phyloP scores from a whole-genome alignment of 2,888 invertebrate species.

The Eupelmus urozonus region DNA sequence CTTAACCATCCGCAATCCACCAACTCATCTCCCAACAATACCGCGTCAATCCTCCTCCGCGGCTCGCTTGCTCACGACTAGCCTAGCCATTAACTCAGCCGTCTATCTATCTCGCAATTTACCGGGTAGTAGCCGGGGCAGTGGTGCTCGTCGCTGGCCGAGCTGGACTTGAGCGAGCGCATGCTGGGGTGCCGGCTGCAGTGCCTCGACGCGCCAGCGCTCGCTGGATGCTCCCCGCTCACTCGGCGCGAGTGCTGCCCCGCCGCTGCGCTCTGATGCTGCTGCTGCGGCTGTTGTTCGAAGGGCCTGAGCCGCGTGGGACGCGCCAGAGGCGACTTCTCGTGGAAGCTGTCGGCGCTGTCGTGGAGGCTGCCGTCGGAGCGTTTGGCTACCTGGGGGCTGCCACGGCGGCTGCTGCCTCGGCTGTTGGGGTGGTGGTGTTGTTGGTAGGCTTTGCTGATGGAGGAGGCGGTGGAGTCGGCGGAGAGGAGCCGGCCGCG shows the following conservation, averaged over 20 bases:
- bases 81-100: too few relatives aligned
- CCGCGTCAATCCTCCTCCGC: too few relatives aligned
- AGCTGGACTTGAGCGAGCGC: slow-evolving; percentile 69
- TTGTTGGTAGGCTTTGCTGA: not conserved
- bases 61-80: too few relatives aligned
- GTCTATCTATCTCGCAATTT: too few relatives aligned
- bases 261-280: slow-evolving; percentile 46
- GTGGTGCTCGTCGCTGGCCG: slow-evolving; percentile 68
- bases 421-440: slow-evolving; percentile 11
- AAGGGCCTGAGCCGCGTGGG: slow-evolving; percentile 19
- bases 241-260: slow-evolving; percentile 55
- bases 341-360: slow-evolving; percentile 69
- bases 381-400: slow-evolving; percentile 33
- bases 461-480: slow-evolving; percentile 15
- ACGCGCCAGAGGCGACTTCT: slow-evolving; percentile 51
- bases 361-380: slow-evolving; percentile 64
- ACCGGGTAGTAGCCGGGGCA: slow-evolving; percentile 60
- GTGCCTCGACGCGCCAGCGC: slow-evolving; percentile 44
- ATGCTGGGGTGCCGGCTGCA: slow-evolving; percentile 68
- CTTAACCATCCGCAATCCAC: too few relatives aligned
- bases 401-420: slow-evolving; percentile 17
- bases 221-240: slow-evolving; percentile 12
- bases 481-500: slow-evolving; percentile 63
- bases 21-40: too few relatives aligned
- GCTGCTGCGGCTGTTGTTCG: slow-evolving; percentile 53